Base-by-base conservation (phyloP, 2,888 invertebrate genomes). In the Agonopterix arenella region DNA sequence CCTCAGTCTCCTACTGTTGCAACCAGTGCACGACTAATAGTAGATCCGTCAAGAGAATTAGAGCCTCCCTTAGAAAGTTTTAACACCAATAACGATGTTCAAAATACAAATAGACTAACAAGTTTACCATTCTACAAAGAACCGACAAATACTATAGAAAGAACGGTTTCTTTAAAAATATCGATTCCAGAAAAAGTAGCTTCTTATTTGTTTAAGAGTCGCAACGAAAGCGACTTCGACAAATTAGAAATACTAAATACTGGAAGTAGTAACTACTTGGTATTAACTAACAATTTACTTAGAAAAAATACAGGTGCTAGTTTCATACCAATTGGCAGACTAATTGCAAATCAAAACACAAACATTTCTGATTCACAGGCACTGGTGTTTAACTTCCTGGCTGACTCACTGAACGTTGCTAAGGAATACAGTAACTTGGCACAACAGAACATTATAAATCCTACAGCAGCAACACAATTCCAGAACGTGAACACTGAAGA, bases 291-390 rank as follows among this genome's bases (percentile, higher is more conserved):
- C 54, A 76, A 80, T 45, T 55, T 67, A 45, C 46, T 69, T 7
- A 56, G 64, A 8, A 70, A 71, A 51, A 62, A 61, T 44, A 51
- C 58, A 28, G 63, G 60, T 44, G 66, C 71, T 10, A 77, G 64
- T 51, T 76, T 80, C 48, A 77, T 82, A 50, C 82, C 86, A 0
- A 72, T 88, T n/a, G 85, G 80, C 7, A 84, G 77, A 66, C 57
- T 84, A 46, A 69, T 73, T 36, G 69, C 69, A 53, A 74, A 76
- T 73, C 80, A 82, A 73, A 72, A 72, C 55, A 62, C 74, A 48
- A 80, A 80, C 55, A 62, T 84, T 80, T 88, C 86, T 73, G 70
- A 81, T 88, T 85, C 89, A 75, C 88, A 88, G 83, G 85, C 83
- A 53, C 64, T 88, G 71, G 84, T 85, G 68, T 83, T 83, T 63